Evolutionary conservation across 37 sponge, comb jelly and placozoan species (phyloP).

Genomic region (Diacarnus erythraeanus): DNA sequence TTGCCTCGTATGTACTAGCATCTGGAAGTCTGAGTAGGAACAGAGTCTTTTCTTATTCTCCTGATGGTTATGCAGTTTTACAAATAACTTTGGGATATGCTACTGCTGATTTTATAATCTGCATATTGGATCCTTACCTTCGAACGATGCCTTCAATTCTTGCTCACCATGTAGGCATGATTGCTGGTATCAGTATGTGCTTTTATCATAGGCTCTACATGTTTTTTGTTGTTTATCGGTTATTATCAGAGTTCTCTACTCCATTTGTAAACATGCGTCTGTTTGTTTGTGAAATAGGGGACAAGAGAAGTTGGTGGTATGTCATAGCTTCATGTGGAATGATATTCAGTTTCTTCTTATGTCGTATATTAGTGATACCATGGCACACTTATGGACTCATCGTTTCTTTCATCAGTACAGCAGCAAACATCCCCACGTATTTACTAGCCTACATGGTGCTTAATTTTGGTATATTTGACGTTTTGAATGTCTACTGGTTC

Average conservation of each 20-base stretch:
- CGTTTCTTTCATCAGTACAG: not conserved
- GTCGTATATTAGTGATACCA: slow-evolving; percentile 57
- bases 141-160: slow-evolving; percentile 15
- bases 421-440: not conserved
- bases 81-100: slow-evolving; percentile 70
- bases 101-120: slow-evolving; percentile 44
- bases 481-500: slow-evolving; percentile 69
- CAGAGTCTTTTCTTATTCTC: slow-evolving; percentile 35
- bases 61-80: slow-evolving; percentile 25
- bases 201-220: slow-evolving; percentile 34
- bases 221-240: slow-evolving; percentile 47
- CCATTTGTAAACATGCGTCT: slow-evolving; percentile 56
- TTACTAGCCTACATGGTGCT: slow-evolving; percentile 26
- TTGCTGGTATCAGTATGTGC: slow-evolving; percentile 26
- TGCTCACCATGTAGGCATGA: slow-evolving; percentile 42
- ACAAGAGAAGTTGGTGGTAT: not conserved
- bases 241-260: slow-evolving; percentile 56
- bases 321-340: slow-evolving; percentile 33
- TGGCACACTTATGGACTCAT: slow-evolving; percentile 43
- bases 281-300: slow-evolving; percentile 7
- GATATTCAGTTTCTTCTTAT: slow-evolving; percentile 49
- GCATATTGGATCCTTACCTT: slow-evolving; percentile 40
- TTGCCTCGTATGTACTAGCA: not conserved
- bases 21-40: slow-evolving; percentile 16
- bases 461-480: slow-evolving; percentile 47